Evolutionary conservation across 1,140 invertebrate species (phyloP).

Genomic region (Amphibalanus amphitrite): DNA sequence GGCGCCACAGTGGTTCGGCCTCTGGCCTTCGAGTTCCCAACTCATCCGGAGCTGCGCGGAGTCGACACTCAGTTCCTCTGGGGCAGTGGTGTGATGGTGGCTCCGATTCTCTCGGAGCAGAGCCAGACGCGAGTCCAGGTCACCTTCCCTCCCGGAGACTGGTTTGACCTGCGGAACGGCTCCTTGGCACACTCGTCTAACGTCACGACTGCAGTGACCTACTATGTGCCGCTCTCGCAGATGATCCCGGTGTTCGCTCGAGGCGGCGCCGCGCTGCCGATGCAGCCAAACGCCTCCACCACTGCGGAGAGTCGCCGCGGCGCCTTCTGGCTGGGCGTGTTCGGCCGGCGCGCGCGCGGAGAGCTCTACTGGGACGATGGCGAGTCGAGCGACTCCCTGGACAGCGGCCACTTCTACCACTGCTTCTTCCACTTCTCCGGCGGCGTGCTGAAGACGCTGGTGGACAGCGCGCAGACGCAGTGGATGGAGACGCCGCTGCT

Average conservation of each 20-base stretch:
- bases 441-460: neutral
- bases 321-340: slow-evolving; percentile 14
- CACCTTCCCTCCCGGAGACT: slow-evolving; percentile 17
- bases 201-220: neutral
- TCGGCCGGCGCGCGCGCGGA: slow-evolving; percentile 11
- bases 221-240: neutral
- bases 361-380: slow-evolving; percentile 21
- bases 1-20: slow-evolving; percentile 11
- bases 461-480: neutral
- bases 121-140: slow-evolving; percentile 13
- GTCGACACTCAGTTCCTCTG: slow-evolving; percentile 65
- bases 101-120: slow-evolving; percentile 48
- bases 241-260: slow-evolving; percentile 17
- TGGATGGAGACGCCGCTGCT: neutral
- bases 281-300: slow-evolving; percentile 26
- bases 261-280: slow-evolving; percentile 27
- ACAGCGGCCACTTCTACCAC: neutral
- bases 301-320: slow-evolving; percentile 15
- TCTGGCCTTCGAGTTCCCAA: slow-evolving; percentile 12
- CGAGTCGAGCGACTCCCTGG: slow-evolving; percentile 13
- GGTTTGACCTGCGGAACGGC: slow-evolving; percentile 19
- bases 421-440: neutral
- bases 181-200: slow-evolving; percentile 7
- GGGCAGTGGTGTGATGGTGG: slow-evolving; percentile 52
- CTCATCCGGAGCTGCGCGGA: slow-evolving; percentile 11